phyloP scores from a whole-genome alignment of 2,888 invertebrate genomes.

The Sinotaia quadrata region DNA sequence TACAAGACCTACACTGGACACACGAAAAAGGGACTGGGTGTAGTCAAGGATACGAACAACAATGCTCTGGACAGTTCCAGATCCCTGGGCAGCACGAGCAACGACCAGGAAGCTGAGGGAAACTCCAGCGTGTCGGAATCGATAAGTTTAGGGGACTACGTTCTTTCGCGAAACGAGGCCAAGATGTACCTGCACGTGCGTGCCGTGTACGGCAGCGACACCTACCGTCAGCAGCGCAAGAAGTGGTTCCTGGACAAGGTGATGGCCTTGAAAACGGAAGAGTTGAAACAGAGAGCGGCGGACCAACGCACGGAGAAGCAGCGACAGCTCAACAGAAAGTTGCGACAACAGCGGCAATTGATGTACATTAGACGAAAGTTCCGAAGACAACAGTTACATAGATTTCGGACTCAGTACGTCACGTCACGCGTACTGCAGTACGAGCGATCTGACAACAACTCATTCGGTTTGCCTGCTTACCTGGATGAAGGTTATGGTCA shows the following conservation, averaged over 20 bases:
- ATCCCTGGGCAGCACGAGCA: neutral
- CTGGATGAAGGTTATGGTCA: constrained; percentile 27
- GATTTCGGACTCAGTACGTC: constrained; percentile 63
- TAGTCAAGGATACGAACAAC: constrained; percentile 1
- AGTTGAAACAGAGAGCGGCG: constrained; percentile 10
- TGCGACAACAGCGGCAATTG: constrained; percentile 41
- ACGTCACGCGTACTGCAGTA: constrained; percentile 59
- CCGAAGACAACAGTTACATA: constrained; percentile 51
- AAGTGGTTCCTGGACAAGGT: constrained; percentile 52
- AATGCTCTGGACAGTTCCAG: neutral
- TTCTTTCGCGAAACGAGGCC: constrained; percentile 50
- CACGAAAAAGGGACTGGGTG: constrained; percentile 31
- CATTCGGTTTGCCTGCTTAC: constrained; percentile 59
- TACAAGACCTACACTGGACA: constrained; percentile 45
- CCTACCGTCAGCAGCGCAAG: constrained; percentile 42
- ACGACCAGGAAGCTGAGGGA: constrained; percentile 7
- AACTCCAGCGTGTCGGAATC: constrained; percentile 30
- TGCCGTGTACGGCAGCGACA: constrained; percentile 49
- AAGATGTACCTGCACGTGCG: constrained; percentile 50
- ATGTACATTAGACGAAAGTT: constrained; percentile 49
- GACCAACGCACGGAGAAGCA: neutral
- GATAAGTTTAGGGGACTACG: constrained; percentile 38
- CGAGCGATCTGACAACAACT: constrained; percentile 49
- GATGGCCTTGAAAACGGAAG: constrained; percentile 45
- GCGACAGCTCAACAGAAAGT: constrained; percentile 14